These are phyloP conservation scores for Hycleus cichorii DNA, from an alignment of 1,140 invertebrate species.

Conservation along the genomic window DNA sequence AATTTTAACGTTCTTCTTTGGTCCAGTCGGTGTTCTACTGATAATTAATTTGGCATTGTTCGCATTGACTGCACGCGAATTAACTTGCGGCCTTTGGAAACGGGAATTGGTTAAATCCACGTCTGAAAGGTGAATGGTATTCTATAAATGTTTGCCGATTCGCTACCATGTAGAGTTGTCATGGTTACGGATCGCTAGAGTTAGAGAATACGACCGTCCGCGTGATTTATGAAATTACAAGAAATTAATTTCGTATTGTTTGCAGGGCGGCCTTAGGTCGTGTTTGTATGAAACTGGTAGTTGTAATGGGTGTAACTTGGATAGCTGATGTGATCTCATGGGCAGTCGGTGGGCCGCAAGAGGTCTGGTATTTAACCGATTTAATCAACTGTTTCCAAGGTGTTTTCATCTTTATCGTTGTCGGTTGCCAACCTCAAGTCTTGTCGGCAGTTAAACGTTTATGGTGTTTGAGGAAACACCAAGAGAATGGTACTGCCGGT, in stretches of 20 bases:
- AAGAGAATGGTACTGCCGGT: conserved; percentile 45
- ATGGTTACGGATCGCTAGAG: not conserved
- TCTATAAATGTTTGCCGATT: not conserved
- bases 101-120: conserved; percentile 78
- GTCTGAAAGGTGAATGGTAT: conserved; percentile 60
- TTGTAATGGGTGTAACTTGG: conserved; percentile 83
- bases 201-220: too few relatives aligned
- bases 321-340: conserved; percentile 71
- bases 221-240: too few relatives aligned
- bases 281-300: conserved; percentile 74
- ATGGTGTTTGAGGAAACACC: conserved; percentile 52
- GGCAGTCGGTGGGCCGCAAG: conserved; percentile 64
- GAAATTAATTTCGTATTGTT: conserved; percentile 14
- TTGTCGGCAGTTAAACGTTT: conserved; percentile 60
- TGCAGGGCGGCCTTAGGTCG: conserved; percentile 65
- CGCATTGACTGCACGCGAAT: conserved; percentile 69
- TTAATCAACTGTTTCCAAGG: conserved; percentile 78
- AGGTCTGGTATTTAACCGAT: conserved; percentile 73
- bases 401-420: conserved; percentile 82
- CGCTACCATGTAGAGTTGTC: not conserved
- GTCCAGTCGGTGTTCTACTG: conserved; percentile 68
- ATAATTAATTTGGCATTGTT: conserved; percentile 71
- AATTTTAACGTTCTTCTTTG: conserved; percentile 74
- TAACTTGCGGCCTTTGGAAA: conserved; percentile 81
- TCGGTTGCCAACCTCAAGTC: conserved; percentile 79